Conservation (phyloP, 2,113 vertebrate genomes). For the Tetrax tetrax region DNA sequence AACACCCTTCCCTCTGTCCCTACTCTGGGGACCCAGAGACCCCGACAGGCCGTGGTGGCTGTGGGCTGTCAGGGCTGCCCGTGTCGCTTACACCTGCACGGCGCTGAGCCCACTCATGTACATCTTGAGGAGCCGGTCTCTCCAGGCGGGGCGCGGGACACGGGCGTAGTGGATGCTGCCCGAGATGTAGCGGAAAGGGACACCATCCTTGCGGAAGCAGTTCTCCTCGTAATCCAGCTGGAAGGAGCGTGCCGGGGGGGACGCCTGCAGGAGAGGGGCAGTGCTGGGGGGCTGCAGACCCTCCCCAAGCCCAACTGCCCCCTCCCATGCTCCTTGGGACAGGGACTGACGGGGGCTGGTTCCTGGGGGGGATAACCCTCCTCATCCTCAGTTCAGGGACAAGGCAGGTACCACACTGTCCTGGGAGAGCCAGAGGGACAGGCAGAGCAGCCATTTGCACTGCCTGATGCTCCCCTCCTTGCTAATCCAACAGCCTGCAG, state of each 20-base stretch:
- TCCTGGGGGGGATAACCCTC: not conserved
- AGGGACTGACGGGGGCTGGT: not conserved
- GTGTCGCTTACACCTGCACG: constrained; percentile 85
- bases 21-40: not conserved
- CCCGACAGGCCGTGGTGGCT: not conserved
- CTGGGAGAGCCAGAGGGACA: not conserved
- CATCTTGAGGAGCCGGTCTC: constrained; percentile 91
- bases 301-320: rapidly evolving
- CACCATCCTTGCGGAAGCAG: constrained; percentile 88
- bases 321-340: not conserved
- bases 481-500: not conserved
- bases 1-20: not conserved
- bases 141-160: constrained; percentile 87
- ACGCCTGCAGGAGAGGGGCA: constrained; percentile 3
- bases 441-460: not conserved
- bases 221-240: constrained; percentile 82
- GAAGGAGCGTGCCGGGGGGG: constrained; percentile 71
- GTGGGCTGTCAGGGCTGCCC: rapidly evolving
- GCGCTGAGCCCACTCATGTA: constrained; percentile 90
- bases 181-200: constrained; percentile 89
- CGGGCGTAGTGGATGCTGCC: constrained; percentile 95
- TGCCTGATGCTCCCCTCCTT: rapidly evolving
- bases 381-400: rapidly evolving
- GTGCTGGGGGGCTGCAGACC: not conserved
- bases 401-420: not conserved